A percentile compares a stretch with the other conserved stretches of the same genome.
Evolutionary conservation across 2,113 vertebrate species (phyloP).

Genomic region (Chroicocephalus ridibundus): DNA sequence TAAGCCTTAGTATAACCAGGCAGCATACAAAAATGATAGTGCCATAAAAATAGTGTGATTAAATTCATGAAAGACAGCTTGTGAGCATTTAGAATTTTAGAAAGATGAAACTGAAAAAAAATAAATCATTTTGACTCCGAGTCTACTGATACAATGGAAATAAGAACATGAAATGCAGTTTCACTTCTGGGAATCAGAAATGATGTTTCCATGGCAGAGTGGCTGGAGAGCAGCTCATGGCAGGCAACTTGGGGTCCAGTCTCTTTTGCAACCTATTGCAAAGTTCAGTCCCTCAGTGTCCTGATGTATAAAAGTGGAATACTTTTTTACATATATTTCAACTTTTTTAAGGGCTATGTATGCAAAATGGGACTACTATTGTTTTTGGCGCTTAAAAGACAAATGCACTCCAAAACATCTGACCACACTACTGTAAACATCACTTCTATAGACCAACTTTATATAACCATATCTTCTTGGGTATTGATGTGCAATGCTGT

Average conservation of each 20-base stretch:
- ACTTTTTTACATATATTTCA: neutral
- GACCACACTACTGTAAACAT: neutral
- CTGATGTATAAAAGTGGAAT: neutral
- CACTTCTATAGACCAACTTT: neutral
- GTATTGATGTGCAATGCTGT: neutral
- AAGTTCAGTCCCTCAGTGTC: neutral
- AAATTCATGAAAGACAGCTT: neutral
- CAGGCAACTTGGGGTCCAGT: neutral
- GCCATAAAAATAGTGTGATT: neutral
- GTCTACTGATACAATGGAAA: neutral
- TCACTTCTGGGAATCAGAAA: neutral
- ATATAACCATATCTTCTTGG: neutral
- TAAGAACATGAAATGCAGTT: neutral
- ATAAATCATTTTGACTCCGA: neutral
- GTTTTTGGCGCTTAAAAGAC: neutral
- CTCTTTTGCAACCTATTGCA: neutral
- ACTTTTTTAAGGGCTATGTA: neutral
- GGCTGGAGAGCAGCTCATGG: neutral
- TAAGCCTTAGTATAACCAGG: neutral
- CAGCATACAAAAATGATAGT: neutral
- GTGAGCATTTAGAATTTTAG: neutral
- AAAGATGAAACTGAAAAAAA: neutral
- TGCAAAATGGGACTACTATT: neutral
- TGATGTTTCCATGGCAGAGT: neutral
- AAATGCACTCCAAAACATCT: neutral